Percentiles rank a stretch among this genome's conserved stretches.
phyloP scores from a whole-genome alignment of 2,888 invertebrate genomes.

The Calameuta idolon region DNA sequence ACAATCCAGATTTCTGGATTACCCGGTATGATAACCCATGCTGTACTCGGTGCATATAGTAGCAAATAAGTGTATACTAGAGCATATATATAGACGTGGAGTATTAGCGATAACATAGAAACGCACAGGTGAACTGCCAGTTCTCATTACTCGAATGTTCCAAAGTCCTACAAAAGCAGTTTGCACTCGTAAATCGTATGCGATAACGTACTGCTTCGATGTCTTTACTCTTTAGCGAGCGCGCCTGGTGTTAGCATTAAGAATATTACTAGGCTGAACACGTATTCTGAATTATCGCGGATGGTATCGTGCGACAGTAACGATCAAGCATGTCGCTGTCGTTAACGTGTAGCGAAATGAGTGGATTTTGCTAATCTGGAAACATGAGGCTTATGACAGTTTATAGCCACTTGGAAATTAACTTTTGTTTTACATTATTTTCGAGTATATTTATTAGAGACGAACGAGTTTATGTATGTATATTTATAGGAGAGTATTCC shows the following conservation, averaged over 20 bases:
- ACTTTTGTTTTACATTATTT: neutral
- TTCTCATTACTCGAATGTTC: slow-evolving; percentile 12
- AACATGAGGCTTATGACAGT: neutral
- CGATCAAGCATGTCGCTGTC: neutral
- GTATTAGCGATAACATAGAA: slow-evolving; percentile 15
- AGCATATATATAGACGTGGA: neutral
- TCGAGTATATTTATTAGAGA: neutral
- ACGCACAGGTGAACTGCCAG: slow-evolving; percentile 6
- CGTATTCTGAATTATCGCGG: neutral
- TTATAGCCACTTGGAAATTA: neutral
- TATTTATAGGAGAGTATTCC: neutral
- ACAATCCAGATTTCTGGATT: neutral
- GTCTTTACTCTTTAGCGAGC: neutral
- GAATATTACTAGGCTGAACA: neutral
- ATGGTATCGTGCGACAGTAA: neutral
- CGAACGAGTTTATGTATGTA: neutral
- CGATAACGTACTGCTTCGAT: neutral
- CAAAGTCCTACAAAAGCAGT: slow-evolving; percentile 6
- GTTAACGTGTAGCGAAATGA: neutral
- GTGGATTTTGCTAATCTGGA: neutral
- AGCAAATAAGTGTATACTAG: neutral
- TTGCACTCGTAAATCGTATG: slow-evolving; percentile 9
- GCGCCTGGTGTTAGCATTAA: neutral
- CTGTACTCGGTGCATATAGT: neutral
- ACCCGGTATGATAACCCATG: neutral